These are phyloP conservation scores for Phalacrocorax pelagicus DNA, from an alignment of 2,113 vertebrate genomes.

Conservation along the genomic window DNA sequence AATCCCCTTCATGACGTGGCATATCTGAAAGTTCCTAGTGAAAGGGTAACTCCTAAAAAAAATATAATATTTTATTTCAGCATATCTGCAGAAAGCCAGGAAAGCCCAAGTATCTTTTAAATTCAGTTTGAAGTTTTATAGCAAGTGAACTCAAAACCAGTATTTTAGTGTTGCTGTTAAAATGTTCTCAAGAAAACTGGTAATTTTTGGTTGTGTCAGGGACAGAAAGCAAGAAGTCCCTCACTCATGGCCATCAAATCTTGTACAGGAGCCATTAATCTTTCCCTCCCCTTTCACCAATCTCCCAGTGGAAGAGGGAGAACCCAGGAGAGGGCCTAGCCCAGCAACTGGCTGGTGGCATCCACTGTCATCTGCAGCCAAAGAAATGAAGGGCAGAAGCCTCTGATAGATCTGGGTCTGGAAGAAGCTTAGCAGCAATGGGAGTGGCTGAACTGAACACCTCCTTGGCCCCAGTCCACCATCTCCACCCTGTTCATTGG, in stretches of 20 bases:
- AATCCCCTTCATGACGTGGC: not conserved
- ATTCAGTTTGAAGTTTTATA: not conserved
- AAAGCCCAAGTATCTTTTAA: not conserved
- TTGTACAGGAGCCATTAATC: not conserved
- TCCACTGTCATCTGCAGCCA: not conserved
- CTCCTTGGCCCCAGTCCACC: not conserved
- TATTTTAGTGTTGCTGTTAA: not conserved
- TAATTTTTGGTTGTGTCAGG: not conserved
- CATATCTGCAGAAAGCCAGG: not conserved
- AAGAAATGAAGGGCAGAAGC: not conserved
- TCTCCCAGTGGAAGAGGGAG: not conserved
- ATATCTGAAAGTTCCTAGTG: not conserved
- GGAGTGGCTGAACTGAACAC: not conserved
- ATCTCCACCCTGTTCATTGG: not conserved
- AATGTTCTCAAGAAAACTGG: not conserved
- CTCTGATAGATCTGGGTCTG: not conserved
- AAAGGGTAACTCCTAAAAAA: not conserved
- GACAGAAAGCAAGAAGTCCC: not conserved
- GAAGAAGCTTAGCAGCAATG: not conserved
- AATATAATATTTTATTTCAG: not conserved
- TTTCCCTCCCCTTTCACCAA: not conserved
- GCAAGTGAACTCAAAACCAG: not conserved
- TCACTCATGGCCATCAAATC: not conserved
- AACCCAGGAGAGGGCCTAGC: not conserved
- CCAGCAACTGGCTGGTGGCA: accelerated